These are phyloP conservation scores for Ferdinandea cuprea DNA, from an alignment of 2,888 invertebrate genomes.

Conservation along the genomic window DNA sequence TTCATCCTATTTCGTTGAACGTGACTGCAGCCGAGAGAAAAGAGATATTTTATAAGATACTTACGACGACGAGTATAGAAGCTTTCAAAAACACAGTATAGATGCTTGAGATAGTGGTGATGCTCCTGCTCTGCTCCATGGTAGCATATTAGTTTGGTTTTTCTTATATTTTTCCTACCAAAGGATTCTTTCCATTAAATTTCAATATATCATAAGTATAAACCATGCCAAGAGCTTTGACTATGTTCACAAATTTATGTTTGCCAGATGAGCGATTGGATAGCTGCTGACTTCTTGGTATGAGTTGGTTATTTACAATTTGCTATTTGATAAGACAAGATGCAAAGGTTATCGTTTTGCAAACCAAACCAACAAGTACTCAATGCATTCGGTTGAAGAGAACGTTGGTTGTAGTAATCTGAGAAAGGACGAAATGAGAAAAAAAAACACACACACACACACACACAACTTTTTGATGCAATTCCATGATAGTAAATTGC, in stretches of 20 bases:
- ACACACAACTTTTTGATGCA: no score
- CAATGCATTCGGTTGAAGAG: conserved; percentile 2
- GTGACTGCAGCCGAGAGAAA: conserved; percentile 33
- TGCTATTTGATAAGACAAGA: conserved; percentile 26
- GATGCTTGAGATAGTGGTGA: conserved; percentile 27
- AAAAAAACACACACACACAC: conserved; percentile 8
- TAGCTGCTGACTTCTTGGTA: conserved; percentile 14
- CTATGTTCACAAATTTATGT: conserved; percentile 39
- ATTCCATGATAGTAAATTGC: conserved; percentile 29
- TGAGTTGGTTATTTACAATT: conserved; percentile 6
- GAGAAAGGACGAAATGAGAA: background rate
- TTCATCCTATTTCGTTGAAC: conserved; percentile 1
- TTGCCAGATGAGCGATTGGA: conserved; percentile 26
- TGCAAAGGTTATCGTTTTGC: conserved; percentile 34
- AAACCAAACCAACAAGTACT: conserved; percentile 22
- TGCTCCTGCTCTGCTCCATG: no score
- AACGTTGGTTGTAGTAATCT: conserved; percentile 4
- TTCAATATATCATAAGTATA: conserved; percentile 55
- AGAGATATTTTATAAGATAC: conserved; percentile 36
- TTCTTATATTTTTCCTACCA: conserved; percentile 29
- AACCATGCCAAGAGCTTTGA: conserved; percentile 24
- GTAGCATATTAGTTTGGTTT: conserved; percentile 23
- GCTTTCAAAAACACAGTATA: conserved; percentile 26
- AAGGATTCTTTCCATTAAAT: conserved; percentile 60
- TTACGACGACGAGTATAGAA: conserved; percentile 12